Percentiles rank a stretch among this genome's conserved stretches.
Evolutionary conservation across 2,113 vertebrate genomes (phyloP).

Genomic region (Elgaria multicarinata): DNA sequence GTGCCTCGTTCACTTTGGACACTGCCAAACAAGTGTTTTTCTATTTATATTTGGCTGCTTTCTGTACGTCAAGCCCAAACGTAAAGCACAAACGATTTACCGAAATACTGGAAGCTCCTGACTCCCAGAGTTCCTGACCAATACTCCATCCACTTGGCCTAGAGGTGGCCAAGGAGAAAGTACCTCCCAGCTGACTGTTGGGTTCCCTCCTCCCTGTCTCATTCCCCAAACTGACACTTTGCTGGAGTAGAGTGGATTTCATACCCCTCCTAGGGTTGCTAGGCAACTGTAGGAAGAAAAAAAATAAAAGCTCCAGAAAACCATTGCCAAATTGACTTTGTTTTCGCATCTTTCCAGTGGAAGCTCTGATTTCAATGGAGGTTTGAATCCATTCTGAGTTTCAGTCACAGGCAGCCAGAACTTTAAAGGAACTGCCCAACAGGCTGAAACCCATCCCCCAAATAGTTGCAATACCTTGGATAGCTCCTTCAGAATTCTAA

Average conservation of each 20-base stretch:
- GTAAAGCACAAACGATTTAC: background rate
- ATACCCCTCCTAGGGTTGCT: background rate
- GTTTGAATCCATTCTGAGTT: too few species aligned
- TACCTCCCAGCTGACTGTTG: background rate
- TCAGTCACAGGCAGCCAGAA: too few species aligned
- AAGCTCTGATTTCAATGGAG: too few species aligned
- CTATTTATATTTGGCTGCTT: background rate
- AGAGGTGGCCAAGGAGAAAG: background rate
- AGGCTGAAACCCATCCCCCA: too few species aligned
- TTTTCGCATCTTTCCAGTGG: too few species aligned
- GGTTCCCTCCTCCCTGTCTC: background rate
- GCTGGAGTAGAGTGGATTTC: background rate
- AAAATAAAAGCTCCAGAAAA: background rate
- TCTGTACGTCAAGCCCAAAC: background rate
- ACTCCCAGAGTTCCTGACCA: background rate
- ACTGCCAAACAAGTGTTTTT: background rate
- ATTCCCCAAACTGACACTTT: background rate
- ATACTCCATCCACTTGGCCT: background rate
- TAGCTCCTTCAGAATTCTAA: too few species aligned
- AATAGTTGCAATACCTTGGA: too few species aligned
- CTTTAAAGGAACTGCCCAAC: too few species aligned
- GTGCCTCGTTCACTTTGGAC: background rate
- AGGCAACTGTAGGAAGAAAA: background rate
- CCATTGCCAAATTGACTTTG: background rate
- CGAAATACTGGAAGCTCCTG: background rate